These are phyloP conservation scores for Petrophora chlorosata DNA, from an alignment of 2,888 invertebrate species.

Conservation along the genomic window DNA sequence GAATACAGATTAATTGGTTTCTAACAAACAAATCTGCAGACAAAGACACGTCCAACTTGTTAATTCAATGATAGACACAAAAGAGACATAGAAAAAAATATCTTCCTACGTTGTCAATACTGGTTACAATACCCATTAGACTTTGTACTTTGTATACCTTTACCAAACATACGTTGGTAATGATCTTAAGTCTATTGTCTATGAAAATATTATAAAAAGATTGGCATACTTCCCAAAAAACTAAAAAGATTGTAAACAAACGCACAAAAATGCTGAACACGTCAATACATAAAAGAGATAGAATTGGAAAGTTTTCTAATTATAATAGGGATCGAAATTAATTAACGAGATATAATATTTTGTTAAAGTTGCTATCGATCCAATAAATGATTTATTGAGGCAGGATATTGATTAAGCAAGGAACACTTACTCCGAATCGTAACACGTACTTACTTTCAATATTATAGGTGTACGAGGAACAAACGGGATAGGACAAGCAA, in stretches of 20 bases:
- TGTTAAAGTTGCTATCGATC: too few species aligned
- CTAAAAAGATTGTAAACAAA: too few species aligned
- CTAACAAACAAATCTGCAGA: slow-evolving; percentile 58
- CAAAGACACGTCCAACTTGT: slow-evolving; percentile 59
- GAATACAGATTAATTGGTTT: slow-evolving; percentile 76
- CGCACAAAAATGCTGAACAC: too few species aligned
- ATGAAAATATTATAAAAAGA: too few species aligned
- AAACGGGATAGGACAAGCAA: slow-evolving; percentile 31
- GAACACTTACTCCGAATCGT: slow-evolving; percentile 22
- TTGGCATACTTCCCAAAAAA: too few species aligned
- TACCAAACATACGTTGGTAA: background rate
- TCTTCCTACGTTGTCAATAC: slow-evolving; percentile 13
- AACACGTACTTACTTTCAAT: slow-evolving; percentile 21
- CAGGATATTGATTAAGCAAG: slow-evolving; percentile 13
- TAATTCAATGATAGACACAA: slow-evolving; percentile 40
- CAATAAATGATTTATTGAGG: background rate
- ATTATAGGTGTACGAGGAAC: slow-evolving; percentile 22
- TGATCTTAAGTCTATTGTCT: background rate
- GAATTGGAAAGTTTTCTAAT: too few species aligned
- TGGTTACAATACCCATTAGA: slow-evolving; percentile 2
- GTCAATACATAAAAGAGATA: too few species aligned
- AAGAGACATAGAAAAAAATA: slow-evolving; percentile 38
- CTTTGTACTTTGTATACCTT: background rate
- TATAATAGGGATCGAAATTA: slow-evolving; percentile 10
- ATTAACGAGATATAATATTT: slow-evolving; percentile 18